Base-by-base conservation (phyloP, 2,888 invertebrate species). In the Spodoptera littoralis region DNA sequence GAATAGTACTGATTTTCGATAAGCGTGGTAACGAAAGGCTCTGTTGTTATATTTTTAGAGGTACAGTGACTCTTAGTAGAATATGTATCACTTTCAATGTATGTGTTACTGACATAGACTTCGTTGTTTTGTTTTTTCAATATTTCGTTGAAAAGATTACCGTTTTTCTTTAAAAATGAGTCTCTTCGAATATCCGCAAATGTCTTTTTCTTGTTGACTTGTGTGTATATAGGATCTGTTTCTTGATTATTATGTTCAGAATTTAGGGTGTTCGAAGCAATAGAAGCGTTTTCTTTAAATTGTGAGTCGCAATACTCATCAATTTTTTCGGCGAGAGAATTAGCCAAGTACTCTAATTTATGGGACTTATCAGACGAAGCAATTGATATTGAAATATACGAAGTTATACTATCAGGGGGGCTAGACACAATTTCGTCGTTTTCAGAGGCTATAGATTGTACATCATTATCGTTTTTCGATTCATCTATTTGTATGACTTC, bases 1-100 rank as follows among this genome's bases (percentile, higher is more conserved):
- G 97, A 97, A 87, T 96, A 96, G 82, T 96, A 97, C 84, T 96
- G 96, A 85, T 97, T 96, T 86, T 96, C 96, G 69, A 95, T 92
- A 68, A 96, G 87, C 41, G 95, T 95, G 27, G 94, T 91, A 11
- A 94, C 92, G 77, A 91, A 95, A 43, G 95, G 94, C 84, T 95
- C 95, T 57, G 94, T 93, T 36, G 92, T 94, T 76, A 92, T 94
- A 76, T 93, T 95, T 86, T 88, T 95, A 59, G 88, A 95, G 64
- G 87, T 93, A 77, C 90, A 91, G 62, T 91, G 87, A 69, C 86
- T 91, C 81, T 90, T 91, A 50, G 88, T 88, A 53, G 90, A 90
- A 77, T 88, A 91, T 59, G 88, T 90, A 64, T 93, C 91, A 77
- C 88, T 89, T 80, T 93, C 91, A 70, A 91, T 90, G 71, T 91